Evolutionary conservation across 1,140 invertebrate genomes (phyloP), one percentile per base, ranked within the genome.

Genomic region (Bombus superbus): DNA sequence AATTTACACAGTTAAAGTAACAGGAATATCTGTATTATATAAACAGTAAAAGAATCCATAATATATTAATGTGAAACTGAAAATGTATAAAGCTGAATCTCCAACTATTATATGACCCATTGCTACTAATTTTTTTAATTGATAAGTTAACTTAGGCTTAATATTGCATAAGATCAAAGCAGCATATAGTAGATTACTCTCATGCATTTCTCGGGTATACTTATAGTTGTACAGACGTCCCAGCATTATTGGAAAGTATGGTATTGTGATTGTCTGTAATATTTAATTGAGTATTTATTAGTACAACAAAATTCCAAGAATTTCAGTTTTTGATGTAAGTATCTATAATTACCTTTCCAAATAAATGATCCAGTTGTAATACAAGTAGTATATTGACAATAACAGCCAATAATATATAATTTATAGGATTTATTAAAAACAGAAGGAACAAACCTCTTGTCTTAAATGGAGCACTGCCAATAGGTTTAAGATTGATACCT

Each of bases 311-410:
- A 79, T 59, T 68, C 42, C 47, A 35, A 64, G 32, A 77, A 62
- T 9, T 42, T 77, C 28, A 40, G 6, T 85, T 75, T 76, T 32
- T 62, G 28, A 53, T 83, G 47, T 32, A 74, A 84, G 74, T n/a
- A 77, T 57, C 13, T 8, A 15, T 64, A 38, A 77, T 93, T 89
- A 94, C 94, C 91, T 89, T 91, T n/a, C 92, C 92, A 81, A 91
- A 92, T 47, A 91, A 73, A 81, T 91, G 74, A 74, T 93, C 88
- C 25, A 91, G 13, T 85, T 93, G 86, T 38, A 90, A 18, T 38
- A 92, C n/a, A 18, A 92, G 44, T 57, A 94, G 64, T 47, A 93
- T 76, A 78, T 94, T 94, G 13, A 94, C 79, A 82, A 93, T 75
- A 53, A 77, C 40, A 18, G 94, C 93, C 44, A 94, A 75, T 18